phyloP scores from a whole-genome alignment of 64 coral and sea anemone species.

The Anthopleura sola region DNA sequence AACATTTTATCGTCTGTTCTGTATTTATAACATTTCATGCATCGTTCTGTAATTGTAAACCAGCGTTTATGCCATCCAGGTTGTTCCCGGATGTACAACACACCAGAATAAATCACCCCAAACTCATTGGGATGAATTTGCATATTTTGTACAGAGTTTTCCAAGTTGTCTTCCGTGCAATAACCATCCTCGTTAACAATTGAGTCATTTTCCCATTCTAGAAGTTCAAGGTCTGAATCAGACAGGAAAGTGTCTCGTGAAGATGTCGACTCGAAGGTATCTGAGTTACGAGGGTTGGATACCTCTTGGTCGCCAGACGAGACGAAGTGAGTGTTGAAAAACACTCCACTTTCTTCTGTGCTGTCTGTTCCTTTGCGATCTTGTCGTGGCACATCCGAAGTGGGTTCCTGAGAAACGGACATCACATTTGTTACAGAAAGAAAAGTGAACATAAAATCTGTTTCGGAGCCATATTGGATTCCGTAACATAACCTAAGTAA shows the following conservation, averaged over 20 bases:
- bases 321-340: conserved; percentile 30
- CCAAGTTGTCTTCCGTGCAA: conserved; percentile 80
- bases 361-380: conserved; percentile 56
- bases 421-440: background rate
- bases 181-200: conserved; percentile 73
- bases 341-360: conserved; percentile 69
- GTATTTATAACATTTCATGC: conserved; percentile 75
- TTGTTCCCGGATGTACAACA: conserved; percentile 77
- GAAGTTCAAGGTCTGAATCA: conserved; percentile 63
- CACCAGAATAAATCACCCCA: conserved; percentile 63
- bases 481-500: too few species aligned
- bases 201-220: conserved; percentile 72
- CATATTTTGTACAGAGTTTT: conserved; percentile 45
- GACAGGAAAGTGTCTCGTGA: conserved; percentile 67
- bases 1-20: conserved; percentile 80
- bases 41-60: conserved; percentile 69
- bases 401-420: background rate
- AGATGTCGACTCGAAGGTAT: conserved; percentile 54
- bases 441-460: background rate
- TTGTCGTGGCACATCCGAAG: background rate
- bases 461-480: background rate
- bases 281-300: conserved; percentile 38
- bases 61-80: conserved; percentile 93
- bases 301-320: conserved; percentile 22
- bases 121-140: conserved; percentile 71